Percentiles rank a stretch among this genome's conserved stretches.
These are phyloP conservation scores for Pipistrellus pipistrellus DNA, from an alignment of 2,797 vertebrate genomes.

Conservation along the genomic window DNA sequence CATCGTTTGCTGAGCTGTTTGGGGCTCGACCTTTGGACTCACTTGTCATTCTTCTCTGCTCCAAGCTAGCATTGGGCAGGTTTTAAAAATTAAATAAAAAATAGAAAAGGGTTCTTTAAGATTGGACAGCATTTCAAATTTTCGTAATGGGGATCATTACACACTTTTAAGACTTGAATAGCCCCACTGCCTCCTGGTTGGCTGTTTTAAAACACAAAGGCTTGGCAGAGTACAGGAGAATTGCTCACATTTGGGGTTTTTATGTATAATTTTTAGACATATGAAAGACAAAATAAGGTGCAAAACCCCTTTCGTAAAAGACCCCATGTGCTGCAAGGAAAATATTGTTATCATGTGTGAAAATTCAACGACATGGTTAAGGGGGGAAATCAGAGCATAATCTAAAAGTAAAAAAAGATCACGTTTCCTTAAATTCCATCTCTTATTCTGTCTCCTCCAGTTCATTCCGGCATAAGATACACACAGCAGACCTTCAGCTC, in stretches of 20 bases:
- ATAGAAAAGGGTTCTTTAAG: constrained; percentile 21
- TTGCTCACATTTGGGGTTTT: constrained; percentile 76
- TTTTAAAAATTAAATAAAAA: neutral
- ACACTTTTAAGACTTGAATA: constrained; percentile 68
- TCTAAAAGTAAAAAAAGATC: constrained; percentile 81
- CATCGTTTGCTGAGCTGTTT: neutral
- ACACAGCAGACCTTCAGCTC: constrained; percentile 72
- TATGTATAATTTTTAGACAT: constrained; percentile 80
- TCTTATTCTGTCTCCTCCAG: constrained; percentile 72
- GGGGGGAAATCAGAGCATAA: constrained; percentile 73
- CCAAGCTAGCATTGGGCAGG: constrained; percentile 36
- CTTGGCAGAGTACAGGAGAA: constrained; percentile 66
- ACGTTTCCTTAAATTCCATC: constrained; percentile 71
- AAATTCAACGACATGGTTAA: constrained; percentile 76
- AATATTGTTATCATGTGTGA: constrained; percentile 80
- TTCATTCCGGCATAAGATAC: constrained; percentile 76
- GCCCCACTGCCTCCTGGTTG: constrained; percentile 67
- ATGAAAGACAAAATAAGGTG: constrained; percentile 80
- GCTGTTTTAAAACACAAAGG: constrained; percentile 73
- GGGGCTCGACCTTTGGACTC: constrained; percentile 35
- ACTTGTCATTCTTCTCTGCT: constrained; percentile 18
- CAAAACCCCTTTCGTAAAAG: constrained; percentile 79
- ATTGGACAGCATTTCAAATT: constrained; percentile 74
- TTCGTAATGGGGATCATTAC: constrained; percentile 77
- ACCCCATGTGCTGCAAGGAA: constrained; percentile 68